Conservation (phyloP, 2,888 invertebrate species). For the Gasteruption jaculator region DNA sequence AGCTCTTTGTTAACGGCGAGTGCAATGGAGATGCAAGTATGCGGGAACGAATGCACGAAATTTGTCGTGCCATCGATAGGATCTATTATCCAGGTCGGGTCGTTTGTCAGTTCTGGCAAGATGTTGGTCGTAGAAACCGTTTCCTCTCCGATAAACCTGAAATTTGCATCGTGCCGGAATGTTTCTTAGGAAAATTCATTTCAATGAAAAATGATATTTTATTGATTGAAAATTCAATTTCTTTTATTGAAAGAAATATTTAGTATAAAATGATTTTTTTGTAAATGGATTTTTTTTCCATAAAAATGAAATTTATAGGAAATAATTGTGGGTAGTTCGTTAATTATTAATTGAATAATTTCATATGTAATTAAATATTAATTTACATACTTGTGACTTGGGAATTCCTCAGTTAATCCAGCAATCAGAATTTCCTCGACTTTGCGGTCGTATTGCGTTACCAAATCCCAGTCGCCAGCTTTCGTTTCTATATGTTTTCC, state of each 20-base stretch:
- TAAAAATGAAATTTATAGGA: too few relatives aligned
- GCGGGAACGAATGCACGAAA: slow-evolving; percentile 71
- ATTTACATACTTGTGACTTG: slow-evolving; percentile 59
- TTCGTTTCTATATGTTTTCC: slow-evolving; percentile 56
- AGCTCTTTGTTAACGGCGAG: slow-evolving; percentile 58
- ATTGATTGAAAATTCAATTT: neutral
- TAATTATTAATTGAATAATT: neutral
- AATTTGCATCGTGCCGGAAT: neutral
- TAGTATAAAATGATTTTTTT: neutral
- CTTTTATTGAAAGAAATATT: too few relatives aligned
- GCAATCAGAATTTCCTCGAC: slow-evolving; percentile 70
- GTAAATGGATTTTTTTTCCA: neutral
- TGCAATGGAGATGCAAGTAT: slow-evolving; percentile 68
- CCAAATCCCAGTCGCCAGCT: slow-evolving; percentile 67
- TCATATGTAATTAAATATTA: neutral
- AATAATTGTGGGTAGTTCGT: too few relatives aligned
- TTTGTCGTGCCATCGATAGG: slow-evolving; percentile 87
- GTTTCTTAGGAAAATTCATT: too few relatives aligned
- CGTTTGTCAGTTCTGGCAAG: slow-evolving; percentile 63
- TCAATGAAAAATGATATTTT: slow-evolving; percentile 4
- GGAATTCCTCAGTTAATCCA: slow-evolving; percentile 58
- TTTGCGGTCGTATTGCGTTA: slow-evolving; percentile 73
- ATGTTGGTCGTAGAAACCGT: slow-evolving; percentile 51
- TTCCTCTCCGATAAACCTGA: slow-evolving; percentile 81
- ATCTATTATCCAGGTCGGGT: slow-evolving; percentile 82